Conservation (phyloP, 2,888 invertebrate genomes). For the Luperina testacea region DNA sequence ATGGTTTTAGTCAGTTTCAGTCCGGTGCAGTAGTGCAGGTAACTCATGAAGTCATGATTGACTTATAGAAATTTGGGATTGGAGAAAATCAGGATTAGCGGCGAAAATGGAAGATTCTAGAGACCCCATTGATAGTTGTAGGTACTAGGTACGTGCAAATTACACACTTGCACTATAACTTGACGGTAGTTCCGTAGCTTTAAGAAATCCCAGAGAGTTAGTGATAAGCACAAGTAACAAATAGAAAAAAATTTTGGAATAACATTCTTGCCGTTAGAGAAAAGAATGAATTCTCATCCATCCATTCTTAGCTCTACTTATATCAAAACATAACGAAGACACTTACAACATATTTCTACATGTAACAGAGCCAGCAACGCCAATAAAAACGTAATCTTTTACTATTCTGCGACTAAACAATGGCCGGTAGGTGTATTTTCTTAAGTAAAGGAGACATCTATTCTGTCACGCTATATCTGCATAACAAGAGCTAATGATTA, state of each 20-base stretch:
- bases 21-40: no score
- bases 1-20: neutral
- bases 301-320: no score
- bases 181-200: no score
- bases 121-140: no score
- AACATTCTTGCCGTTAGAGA: neutral
- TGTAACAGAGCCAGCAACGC: slow-evolving; percentile 3
- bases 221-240: neutral
- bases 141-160: no score
- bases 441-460: slow-evolving; percentile 15
- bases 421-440: slow-evolving; percentile 13
- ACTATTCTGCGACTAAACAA: slow-evolving; percentile 22
- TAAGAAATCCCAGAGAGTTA: no score
- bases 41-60: no score
- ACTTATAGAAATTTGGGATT: no score
- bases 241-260: no score
- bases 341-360: neutral
- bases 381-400: slow-evolving; percentile 30
- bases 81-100: no score
- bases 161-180: no score
- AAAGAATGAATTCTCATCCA: neutral
- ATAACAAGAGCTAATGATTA: slow-evolving; percentile 42
- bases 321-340: slow-evolving; percentile 1
- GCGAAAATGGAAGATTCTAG: no score
- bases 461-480: slow-evolving; percentile 49